Conservation (phyloP, 2,113 vertebrate species). For the Blennius ocellaris region DNA sequence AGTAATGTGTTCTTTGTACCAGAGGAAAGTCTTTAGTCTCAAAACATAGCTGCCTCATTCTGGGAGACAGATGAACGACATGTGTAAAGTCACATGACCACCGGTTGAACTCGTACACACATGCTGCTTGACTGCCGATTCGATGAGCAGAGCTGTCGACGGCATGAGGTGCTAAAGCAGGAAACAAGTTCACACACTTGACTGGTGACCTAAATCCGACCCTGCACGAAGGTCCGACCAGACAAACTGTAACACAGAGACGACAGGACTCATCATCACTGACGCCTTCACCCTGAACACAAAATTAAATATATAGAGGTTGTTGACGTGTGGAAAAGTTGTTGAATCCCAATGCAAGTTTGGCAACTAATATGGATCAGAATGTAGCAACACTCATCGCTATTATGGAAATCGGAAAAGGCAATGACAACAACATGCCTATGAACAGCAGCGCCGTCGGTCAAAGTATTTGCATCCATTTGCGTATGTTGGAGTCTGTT, state of each 20-base stretch:
- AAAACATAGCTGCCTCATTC: constrained; percentile 38
- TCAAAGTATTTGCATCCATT: too few species aligned
- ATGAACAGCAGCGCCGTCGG: too few species aligned
- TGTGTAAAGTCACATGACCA: constrained; percentile 47
- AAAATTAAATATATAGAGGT: not conserved
- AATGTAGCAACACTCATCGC: too few species aligned
- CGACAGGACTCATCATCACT: constrained; percentile 13
- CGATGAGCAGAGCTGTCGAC: constrained; percentile 67
- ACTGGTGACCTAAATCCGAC: constrained; percentile 62
- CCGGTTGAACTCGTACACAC: constrained; percentile 44
- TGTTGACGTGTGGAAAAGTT: constrained; percentile 18
- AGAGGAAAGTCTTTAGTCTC: constrained; percentile 42
- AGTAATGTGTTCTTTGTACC: constrained; percentile 60
- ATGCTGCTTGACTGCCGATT: constrained; percentile 34
- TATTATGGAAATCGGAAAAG: too few species aligned
- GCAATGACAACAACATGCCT: too few species aligned
- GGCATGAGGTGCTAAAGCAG: constrained; percentile 72
- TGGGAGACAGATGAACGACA: constrained; percentile 14
- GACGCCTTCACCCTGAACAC: not conserved
- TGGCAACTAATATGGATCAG: too few species aligned
- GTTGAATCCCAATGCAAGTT: not conserved
- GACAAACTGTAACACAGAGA: constrained; percentile 24
- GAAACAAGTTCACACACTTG: constrained; percentile 70
- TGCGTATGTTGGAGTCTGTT: too few species aligned
- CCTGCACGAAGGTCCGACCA: constrained; percentile 24